Percentiles rank a stretch among this genome's conserved stretches.
phyloP scores from a whole-genome alignment of 2,888 invertebrate species.

The Torymus texanus region DNA sequence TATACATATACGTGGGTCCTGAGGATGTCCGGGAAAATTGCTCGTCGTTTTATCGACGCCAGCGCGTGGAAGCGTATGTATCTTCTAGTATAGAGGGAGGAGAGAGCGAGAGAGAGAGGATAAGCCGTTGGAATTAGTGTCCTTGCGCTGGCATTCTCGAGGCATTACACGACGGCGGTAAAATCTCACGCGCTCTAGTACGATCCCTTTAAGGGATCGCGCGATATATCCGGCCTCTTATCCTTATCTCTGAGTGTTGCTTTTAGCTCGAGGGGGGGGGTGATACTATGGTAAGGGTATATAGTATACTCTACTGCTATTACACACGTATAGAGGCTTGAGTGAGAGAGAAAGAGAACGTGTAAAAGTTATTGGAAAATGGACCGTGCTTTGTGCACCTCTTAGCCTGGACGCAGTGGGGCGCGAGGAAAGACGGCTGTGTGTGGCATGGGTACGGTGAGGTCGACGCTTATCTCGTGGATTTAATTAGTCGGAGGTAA shows the following conservation, averaged over 20 bases:
- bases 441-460: too few species aligned
- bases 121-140: conserved; percentile 38
- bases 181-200: not conserved
- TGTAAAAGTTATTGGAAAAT: conserved; percentile 46
- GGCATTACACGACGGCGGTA: conserved; percentile 12
- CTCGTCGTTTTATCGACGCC: not conserved
- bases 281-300: too few species aligned
- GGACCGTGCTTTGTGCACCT: conserved; percentile 24
- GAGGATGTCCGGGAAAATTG: conserved; percentile 4
- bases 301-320: too few species aligned
- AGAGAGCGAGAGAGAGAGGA: not conserved
- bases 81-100: not conserved
- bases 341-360: not conserved
- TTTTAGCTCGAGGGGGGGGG: conserved; percentile 3
- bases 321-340: not conserved
- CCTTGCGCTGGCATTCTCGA: not conserved
- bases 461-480: not conserved
- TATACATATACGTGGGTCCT: not conserved
- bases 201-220: not conserved
- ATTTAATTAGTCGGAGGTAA: conserved; percentile 11
- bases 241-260: conserved; percentile 44
- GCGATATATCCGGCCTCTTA: conserved; percentile 16
- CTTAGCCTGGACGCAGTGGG: not conserved
- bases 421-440: too few species aligned
- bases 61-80: not conserved